Base-by-base conservation (phyloP, 2,888 invertebrate species). In the Napeogenes inachia region DNA sequence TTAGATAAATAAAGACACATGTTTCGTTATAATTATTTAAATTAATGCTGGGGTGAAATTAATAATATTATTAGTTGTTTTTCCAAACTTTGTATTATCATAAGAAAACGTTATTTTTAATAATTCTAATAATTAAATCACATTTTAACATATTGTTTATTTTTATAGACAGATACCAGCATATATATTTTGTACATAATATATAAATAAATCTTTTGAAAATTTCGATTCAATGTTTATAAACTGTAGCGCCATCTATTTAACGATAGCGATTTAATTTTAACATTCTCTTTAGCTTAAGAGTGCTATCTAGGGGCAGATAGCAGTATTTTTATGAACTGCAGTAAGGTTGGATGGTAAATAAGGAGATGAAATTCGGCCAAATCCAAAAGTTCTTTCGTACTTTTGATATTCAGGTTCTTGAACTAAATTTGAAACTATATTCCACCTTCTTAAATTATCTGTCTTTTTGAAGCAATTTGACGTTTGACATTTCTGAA, bases 1-100 rank as follows among this genome's bases (percentile, higher is more conserved):
- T 79, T 78, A 75, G 75, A 71, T 70, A 78, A 77, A 77, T 79
- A 77, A 76, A 76, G 74, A 76, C 79, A 75, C 73, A 71, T 76
- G 73, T 75, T 73, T 72, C 75, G 75, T 76, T 75, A 70, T 73
- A 72, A 70, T 69, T 78, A 78, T 79, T 78, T 77, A 76, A 76
- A 75, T 70, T 70, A 70, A 50, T 62, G 58, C 30, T 33, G n/a
- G 33, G 54, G 30, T 13, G 30, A 21, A 38, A 42, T 30, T 10
- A 13, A 45, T 38, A 45, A 56, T 13, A 30, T 42, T 12, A 13
- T 42, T 42, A 38, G 32, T 54, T 5, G 8, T 21, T 10, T 33
- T 54, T n/a, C 13, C 21, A 21, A 21, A 21, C 21, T 21, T 21
- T 21, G 13, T 56, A 38, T 38, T 38, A 6, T 38, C 38, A 21